Percentiles rank a stretch among this genome's conserved stretches.
phyloP scores from a whole-genome alignment of 1,140 invertebrate species.

The Micrasema minimum region DNA sequence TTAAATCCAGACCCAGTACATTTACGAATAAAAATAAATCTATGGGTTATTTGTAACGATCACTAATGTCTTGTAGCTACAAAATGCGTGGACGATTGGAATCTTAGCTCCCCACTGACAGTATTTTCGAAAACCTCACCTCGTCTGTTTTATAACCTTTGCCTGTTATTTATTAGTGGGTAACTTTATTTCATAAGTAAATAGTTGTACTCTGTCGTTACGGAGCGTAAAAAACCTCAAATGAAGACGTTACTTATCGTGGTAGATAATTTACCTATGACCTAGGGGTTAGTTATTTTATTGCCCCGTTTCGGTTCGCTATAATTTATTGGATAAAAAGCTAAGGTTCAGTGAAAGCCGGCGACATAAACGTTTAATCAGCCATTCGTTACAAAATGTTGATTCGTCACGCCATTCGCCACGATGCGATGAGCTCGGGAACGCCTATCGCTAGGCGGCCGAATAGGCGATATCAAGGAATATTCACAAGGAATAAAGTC shows the following conservation, averaged over 20 bases:
- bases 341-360: slow-evolving; percentile 29
- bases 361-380: slow-evolving; percentile 40
- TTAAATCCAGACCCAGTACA: too few species aligned
- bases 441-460: background rate
- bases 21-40: too few species aligned
- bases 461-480: too few species aligned
- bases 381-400: slow-evolving; percentile 40
- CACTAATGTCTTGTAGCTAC: too few species aligned
- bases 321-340: slow-evolving; percentile 29
- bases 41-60: too few species aligned
- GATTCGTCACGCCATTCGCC: slow-evolving; percentile 44
- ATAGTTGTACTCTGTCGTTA: background rate
- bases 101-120: too few species aligned
- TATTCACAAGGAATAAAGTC: too few species aligned
- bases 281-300: slow-evolving; percentile 1
- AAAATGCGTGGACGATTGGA: too few species aligned
- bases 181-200: too few species aligned
- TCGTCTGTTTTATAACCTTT: too few species aligned
- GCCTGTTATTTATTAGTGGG: too few species aligned
- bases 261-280: slow-evolving; percentile 11
- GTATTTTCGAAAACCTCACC: too few species aligned
- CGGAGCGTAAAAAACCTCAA: background rate
- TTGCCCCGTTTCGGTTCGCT: background rate
- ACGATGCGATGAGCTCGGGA: slow-evolving; percentile 10
- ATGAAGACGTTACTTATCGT: background rate